A percentile compares a stretch with the other conserved stretches of the same genome.
Conservation (phyloP, 1,140 invertebrate species). For the Trichonephila clavipes region DNA sequence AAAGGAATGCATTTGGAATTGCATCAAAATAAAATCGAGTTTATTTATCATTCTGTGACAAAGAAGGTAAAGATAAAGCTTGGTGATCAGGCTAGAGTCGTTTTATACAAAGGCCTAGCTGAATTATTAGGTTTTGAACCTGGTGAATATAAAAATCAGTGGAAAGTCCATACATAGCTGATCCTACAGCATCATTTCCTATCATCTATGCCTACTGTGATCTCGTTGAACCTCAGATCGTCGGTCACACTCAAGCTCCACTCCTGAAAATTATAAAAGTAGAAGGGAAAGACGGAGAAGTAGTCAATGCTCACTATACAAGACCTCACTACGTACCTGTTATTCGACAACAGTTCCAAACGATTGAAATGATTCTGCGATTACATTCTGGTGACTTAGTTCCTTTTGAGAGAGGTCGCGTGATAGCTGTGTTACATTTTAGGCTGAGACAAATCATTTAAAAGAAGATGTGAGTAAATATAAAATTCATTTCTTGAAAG, state of each 20-base stretch:
- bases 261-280: constrained; percentile 6
- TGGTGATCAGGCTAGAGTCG: background rate
- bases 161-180: background rate
- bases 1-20: background rate
- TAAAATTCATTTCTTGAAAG: background rate
- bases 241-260: no score
- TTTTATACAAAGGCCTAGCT: background rate
- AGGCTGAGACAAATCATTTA: constrained; percentile 1
- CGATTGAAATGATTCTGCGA: constrained; percentile 4
- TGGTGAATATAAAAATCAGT: background rate
- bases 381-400: background rate
- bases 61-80: background rate
- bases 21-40: background rate
- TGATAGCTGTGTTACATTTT: no score
- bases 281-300: constrained; percentile 16
- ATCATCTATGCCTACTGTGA: background rate
- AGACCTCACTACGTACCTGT: constrained; percentile 34
- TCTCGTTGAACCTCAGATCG: background rate
- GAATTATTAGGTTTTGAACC: background rate
- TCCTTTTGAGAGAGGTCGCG: constrained; percentile 54
- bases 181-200: background rate
- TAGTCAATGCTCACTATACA: background rate
- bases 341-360: constrained; percentile 9
- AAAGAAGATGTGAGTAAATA: background rate
- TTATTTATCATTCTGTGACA: background rate